Percentiles rank a stretch among this genome's conserved stretches.
Evolutionary conservation across 1,140 invertebrate genomes (phyloP).

Genomic region (Calycopis cecrops): DNA sequence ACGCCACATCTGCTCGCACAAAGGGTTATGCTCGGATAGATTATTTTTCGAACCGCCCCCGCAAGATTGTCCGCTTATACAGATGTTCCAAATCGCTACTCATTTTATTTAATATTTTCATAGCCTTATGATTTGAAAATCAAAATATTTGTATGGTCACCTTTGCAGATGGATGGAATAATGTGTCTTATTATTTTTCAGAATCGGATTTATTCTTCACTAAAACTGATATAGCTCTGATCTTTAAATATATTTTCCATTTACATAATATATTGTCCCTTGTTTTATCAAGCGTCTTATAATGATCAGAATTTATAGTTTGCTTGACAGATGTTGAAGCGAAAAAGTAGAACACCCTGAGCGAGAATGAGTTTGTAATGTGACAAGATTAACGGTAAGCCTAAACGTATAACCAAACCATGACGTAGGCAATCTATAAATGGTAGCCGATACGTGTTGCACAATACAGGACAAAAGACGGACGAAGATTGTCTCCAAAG

Average conservation of each 20-base stretch:
- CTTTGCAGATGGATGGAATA: no score
- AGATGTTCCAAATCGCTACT: constrained; percentile 52
- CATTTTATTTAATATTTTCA: constrained; percentile 8
- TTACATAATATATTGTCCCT: no score
- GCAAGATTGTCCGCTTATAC: constrained; percentile 71
- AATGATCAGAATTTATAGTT: no score
- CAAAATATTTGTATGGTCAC: no score
- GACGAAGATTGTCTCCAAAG: constrained; percentile 61
- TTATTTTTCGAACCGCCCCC: constrained; percentile 71
- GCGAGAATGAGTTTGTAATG: constrained; percentile 30
- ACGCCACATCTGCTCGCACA: constrained; percentile 71
- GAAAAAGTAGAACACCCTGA: constrained; percentile 42
- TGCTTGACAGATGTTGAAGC: not conserved
- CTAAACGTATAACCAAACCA: constrained; percentile 57
- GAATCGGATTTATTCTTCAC: no score
- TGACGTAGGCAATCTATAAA: constrained; percentile 58
- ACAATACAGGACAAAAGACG: constrained; percentile 50
- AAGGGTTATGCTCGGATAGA: constrained; percentile 71
- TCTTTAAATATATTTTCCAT: no score
- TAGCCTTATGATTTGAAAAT: not conserved
- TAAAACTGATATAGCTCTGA: no score
- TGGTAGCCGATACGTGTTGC: constrained; percentile 57
- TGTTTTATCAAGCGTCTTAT: no score
- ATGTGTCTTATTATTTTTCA: no score
- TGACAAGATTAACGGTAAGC: constrained; percentile 49